These are phyloP conservation scores for Cichladusa arquata DNA, from an alignment of 2,113 vertebrate species.

Conservation along the genomic window DNA sequence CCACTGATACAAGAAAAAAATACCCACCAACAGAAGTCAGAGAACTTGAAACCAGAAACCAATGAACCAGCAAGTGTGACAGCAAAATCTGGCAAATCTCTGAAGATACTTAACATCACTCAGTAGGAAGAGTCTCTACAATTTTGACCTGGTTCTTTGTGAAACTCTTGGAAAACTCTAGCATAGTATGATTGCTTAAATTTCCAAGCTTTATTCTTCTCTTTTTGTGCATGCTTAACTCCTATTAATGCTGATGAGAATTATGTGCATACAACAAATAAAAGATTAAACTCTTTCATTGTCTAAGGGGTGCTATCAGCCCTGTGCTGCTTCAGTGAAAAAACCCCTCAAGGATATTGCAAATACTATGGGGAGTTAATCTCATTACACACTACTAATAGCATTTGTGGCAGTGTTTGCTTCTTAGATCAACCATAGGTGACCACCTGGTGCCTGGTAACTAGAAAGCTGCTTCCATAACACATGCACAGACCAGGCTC, in stretches of 20 bases:
- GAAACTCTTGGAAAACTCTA: neutral
- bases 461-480: neutral
- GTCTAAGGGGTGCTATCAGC: slow-evolving; percentile 10
- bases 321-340: neutral
- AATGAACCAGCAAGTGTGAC: neutral
- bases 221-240: neutral
- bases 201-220: neutral
- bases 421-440: slow-evolving; percentile 4
- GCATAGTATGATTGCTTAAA: neutral
- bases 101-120: neutral
- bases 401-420: slow-evolving; percentile 36
- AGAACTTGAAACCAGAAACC: neutral
- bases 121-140: neutral
- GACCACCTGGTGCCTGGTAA: slow-evolving; percentile 44
- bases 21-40: neutral
- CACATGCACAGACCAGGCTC: neutral
- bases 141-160: neutral
- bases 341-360: neutral
- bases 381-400: slow-evolving; percentile 45
- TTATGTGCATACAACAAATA: neutral
- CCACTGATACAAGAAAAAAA: neutral
- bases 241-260: neutral
- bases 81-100: neutral
- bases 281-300: slow-evolving; percentile 22
- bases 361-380: slow-evolving; percentile 39